Base-by-base conservation (phyloP, 2,797 vertebrate species). In the Sitta carolinensis region DNA sequence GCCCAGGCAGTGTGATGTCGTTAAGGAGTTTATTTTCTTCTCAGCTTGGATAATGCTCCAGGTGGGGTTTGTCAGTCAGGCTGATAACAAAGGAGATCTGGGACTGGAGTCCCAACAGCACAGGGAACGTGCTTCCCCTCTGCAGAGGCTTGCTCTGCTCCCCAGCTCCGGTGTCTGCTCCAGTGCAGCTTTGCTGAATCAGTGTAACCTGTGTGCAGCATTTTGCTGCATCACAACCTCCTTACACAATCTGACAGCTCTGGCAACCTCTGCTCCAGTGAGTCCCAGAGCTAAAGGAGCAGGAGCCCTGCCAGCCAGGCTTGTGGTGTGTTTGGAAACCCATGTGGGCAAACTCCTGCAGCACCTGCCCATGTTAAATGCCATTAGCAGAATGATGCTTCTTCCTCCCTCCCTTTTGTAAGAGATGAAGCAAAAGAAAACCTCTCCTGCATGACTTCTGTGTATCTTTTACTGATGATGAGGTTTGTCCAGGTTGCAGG, bases 231-330 rank as follows among this genome's bases (percentile, higher is more conserved):
- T 95, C 94, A 66, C 52, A 68, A n/a, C 58, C 38, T 38, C 43
- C 2, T 93, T 91, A 72, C 3, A 2, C 89, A 89, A 47, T 73
- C 64, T 58, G 84, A 93, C 92, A 89, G 84, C 88, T 77, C 88
- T 89, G 86, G 84, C 89, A 95, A 22, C 87, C 92, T 90, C 91
- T 93, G 83, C 74, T 96, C 85, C 87, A 93, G 67, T 23, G 52
- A 81, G 50, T 93, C 93, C 85, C 48, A 48, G 83, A 90, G 77
- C 83, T 95, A 34, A 88, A 81, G 0, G 25, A 90, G 77, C 79
- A 84, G 94, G 42, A 95, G 30, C 68, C 74, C 38, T 88, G 85
- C 89, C 50, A 78, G 63, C 84, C 69, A 58, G 87, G 63, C 47
- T 76, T 90, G 91, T 52, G 76, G 59, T 88, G 48, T 84, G 48